phyloP scores from a whole-genome alignment of 1,140 invertebrate genomes.

The Hylyphantes graminicola region DNA sequence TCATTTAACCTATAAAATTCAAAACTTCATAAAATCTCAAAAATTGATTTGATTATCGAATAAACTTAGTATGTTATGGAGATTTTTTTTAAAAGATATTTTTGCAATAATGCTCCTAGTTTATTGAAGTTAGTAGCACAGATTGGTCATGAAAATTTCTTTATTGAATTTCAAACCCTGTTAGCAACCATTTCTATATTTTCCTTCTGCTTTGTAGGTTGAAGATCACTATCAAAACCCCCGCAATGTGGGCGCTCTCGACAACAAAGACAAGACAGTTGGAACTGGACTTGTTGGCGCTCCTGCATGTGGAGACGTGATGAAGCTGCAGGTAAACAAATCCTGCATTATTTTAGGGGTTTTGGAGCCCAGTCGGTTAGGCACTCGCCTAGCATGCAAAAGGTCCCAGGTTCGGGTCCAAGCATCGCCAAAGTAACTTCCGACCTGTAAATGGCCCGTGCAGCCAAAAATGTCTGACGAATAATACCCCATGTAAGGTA shows the following conservation, averaged over 20 bases:
- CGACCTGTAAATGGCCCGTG: no score
- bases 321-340: slow-evolving; percentile 94
- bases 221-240: slow-evolving; percentile 99
- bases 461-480: no score
- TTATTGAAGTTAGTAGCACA: not conserved
- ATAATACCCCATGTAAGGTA: no score
- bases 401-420: no score
- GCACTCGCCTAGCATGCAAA: no score
- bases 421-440: no score
- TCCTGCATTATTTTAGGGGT: no score
- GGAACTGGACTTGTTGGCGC: slow-evolving; percentile 98
- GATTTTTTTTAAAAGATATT: not conserved
- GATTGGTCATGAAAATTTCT: not conserved
- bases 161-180: not conserved
- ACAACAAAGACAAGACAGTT: slow-evolving; percentile 93
- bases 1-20: no score
- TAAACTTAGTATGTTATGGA: not conserved
- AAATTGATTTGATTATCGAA: no score
- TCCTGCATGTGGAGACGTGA: slow-evolving; percentile 99
- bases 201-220: slow-evolving; percentile 74
- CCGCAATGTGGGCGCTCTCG: slow-evolving; percentile 96
- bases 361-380: no score
- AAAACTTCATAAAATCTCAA: no score
- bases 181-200: not conserved
- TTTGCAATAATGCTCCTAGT: not conserved